phyloP scores from a whole-genome alignment of 2,113 vertebrate species.

The Neolamprologus longior region DNA sequence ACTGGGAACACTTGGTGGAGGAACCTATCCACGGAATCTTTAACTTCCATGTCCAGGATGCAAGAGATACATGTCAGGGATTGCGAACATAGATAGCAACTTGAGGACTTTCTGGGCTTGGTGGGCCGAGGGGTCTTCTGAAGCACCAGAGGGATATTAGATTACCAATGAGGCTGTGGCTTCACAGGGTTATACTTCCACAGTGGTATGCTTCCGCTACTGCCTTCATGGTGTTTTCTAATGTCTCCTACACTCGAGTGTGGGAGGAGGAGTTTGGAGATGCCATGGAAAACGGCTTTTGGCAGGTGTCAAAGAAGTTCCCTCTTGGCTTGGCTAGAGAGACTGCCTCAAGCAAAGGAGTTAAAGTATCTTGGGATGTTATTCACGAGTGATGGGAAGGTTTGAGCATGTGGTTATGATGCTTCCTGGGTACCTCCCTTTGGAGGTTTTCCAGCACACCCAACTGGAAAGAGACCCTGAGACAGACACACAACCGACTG shows the following conservation, averaged over 20 bases:
- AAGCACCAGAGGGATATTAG: background rate
- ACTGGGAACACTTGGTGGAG: background rate
- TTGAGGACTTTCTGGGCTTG: background rate
- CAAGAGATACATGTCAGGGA: background rate
- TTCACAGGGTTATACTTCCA: background rate
- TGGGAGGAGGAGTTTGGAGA: background rate
- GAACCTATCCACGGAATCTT: background rate
- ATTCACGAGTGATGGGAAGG: background rate
- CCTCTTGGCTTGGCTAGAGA: background rate
- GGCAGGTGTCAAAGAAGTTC: background rate
- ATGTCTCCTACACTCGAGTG: background rate
- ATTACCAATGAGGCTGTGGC: rapidly evolving
- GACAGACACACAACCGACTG: background rate
- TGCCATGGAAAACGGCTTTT: background rate
- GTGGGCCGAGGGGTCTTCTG: background rate
- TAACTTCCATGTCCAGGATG: background rate
- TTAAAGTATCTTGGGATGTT: background rate
- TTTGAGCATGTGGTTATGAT: background rate
- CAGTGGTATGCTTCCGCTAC: background rate
- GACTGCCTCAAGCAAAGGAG: background rate
- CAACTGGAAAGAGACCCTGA: background rate
- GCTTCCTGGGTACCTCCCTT: background rate
- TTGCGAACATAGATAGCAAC: background rate
- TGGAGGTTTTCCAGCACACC: background rate
- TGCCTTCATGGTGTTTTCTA: background rate